Conservation (phyloP, 2,797 vertebrate genomes). For the Peromyscus aztecus region DNA sequence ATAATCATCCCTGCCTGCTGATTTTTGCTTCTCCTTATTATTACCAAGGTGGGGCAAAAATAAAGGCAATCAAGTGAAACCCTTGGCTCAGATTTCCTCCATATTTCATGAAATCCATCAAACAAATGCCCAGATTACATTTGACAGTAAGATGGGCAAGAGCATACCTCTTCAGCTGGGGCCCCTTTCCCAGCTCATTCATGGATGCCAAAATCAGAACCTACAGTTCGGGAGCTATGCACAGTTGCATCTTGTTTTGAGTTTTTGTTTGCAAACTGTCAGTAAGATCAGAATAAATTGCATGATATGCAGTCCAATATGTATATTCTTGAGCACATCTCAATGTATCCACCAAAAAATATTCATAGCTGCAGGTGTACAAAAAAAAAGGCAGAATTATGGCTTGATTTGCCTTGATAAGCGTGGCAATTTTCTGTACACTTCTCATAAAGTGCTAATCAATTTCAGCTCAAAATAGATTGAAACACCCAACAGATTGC, state of each 20-base stretch:
- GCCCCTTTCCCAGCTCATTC: constrained; percentile 81
- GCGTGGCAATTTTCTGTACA: constrained; percentile 81
- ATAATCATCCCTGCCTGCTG: constrained; percentile 51
- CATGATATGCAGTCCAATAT: constrained; percentile 77
- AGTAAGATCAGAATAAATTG: constrained; percentile 79
- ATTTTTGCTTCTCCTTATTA: constrained; percentile 56
- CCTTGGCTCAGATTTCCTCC: constrained; percentile 76
- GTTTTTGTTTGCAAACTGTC: constrained; percentile 83
- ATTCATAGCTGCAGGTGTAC: constrained; percentile 80
- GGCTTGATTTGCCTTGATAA: constrained; percentile 80
- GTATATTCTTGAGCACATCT: constrained; percentile 83
- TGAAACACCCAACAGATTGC: constrained; percentile 81
- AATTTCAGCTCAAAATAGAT: constrained; percentile 83
- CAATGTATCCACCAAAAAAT: constrained; percentile 83
- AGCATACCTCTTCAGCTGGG: constrained; percentile 84
- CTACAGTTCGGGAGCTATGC: constrained; percentile 78
- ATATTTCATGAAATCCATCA: constrained; percentile 81
- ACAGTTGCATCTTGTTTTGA: constrained; percentile 83
- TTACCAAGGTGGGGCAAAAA: constrained; percentile 71
- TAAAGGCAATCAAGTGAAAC: constrained; percentile 78
- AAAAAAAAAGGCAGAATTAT: constrained; percentile 83
- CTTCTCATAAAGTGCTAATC: constrained; percentile 82
- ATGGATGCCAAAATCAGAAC: constrained; percentile 85
- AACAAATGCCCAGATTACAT: constrained; percentile 84
- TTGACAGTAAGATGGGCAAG: constrained; percentile 82